Evolutionary conservation across 2,113 vertebrate genomes (phyloP), one percentile per base, ranked within the genome.

Genomic region (Vidua macroura): DNA sequence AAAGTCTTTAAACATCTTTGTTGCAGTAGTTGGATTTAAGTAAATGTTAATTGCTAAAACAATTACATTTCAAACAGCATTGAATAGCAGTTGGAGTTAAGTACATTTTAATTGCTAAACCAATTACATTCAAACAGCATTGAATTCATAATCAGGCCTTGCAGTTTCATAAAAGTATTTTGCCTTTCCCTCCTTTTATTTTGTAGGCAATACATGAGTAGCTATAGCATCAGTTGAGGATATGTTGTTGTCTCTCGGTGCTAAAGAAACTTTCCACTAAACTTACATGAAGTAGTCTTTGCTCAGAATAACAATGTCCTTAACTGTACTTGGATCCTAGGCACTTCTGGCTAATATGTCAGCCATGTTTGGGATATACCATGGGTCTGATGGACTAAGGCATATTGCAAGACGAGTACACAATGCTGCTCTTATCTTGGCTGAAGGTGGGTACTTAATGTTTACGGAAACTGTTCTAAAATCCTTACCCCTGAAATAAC

Each of bases 331-430:
- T 92, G 88, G 28, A 33, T 93, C 90, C 51, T 94, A 99, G 99
- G 99, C 99, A 86, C 98, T 99, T 74, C 97, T 99, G 87, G 99
- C 99, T 31, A 99, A 99, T 87, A 99, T 99, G 99, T 98, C 99
- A 67, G 98, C 98, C 17, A 99, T 99, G 99, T 99, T 97, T 68
- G 98, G 98, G 2, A 88, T 99, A 43, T 99, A 99, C 93, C 99
- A 99, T 16, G 99, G 99, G 16, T 98, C 99, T 37, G 98, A 98
- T 52, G 99, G 99, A 67, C 97, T 99, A 39, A 98, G 97, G 95
- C 99, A 99, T 88, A 99, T 99, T 70, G 99, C 99, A 11, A 98
- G 96, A 95, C 98, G 99, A 72, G 99, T 99, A 3, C 99, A 99
- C 94, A 99, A 98, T 68, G 99, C 99, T 86, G 95, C 99, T 25